Base-by-base conservation (phyloP, 2,113 vertebrate species). In the Tetraodon nigroviridis region DNA sequence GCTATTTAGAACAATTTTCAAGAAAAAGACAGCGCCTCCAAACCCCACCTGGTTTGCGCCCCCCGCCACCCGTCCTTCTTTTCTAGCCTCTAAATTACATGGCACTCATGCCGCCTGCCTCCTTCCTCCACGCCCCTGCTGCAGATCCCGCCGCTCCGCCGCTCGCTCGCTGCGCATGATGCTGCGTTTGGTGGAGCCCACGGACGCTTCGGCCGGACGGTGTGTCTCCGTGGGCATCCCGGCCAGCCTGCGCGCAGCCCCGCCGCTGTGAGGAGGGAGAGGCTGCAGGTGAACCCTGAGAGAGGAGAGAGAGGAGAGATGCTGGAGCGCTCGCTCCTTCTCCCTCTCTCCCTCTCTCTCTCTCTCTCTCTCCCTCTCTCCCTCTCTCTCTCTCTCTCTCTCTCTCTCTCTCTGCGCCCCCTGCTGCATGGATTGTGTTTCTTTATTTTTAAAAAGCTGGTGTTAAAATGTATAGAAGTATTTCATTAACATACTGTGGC, bases 191-290 rank as follows among this genome's bases (percentile, higher is more conserved):
- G 42, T 27, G 55, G 79, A 77, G 74, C 64, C 77, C 18, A 15
- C 41, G 18, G 44, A 62, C 61, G 70, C 62, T 52, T 71, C 22
- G 19, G 27, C 24, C 19, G 62, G 73, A 59, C 47, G 48, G 49
- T 40, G 64, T 68, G 61, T 67, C 51, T 69, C 61, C 75, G 64
- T 69, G 74, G 72, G 70, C 84, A 86, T 81, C 76, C 67, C 76
- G 63, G 60, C 66, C 54, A 63, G 48, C 55, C 54, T 55, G 70
- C 52, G 73, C 63, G 56, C 67, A 81, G 54, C 53, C 18, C 58
- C 49, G 49, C 58, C 14, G 61, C 56, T 51, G 16, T 44, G 47
- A 51, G 54, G 73, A 55, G 22, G 27, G 12, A 17, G 67, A 66
- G 75, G 81, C 16, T 76, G 86, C 80, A 82, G 71, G 73, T 71